Base-by-base conservation (phyloP, 2,888 invertebrate genomes). In the Leptarthrus brevirostris region DNA sequence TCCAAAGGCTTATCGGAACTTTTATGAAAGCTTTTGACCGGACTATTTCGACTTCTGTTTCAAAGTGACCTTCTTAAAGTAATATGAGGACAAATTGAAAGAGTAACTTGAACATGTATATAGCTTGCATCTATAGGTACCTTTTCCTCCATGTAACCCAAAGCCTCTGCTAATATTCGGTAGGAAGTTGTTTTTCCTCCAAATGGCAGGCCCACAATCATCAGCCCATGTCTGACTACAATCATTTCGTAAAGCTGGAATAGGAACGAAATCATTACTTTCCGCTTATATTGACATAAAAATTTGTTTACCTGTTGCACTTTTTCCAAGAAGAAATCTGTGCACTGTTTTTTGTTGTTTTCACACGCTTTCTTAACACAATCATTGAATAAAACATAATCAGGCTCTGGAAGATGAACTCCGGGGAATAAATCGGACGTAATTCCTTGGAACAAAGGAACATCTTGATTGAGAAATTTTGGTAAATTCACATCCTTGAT, bases 401-500 rank as follows among this genome's bases (percentile, higher is more conserved):
- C 96, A 0, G 96, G 90, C 76, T 88, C 87, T 0, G 94, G 93
- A 22, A 96, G 85, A 0, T 88, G 86, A 0, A 96, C 87, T 0
- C 95, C 95, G 3, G 97, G 97, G 84, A 98, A 98, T 80, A 97
- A 86, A 86, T 97, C 97, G 0, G 96, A 93, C 14, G 95, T 94
- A 72, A 97, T 97, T 66, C 96, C 97, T 88, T 88, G 93, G 90
- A 97, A 97, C 3, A 97, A 86, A 0, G 96, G 95, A 24, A 97
- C 89, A 81, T 94, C 94, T 78, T 93, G 95, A 66, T 92, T 92
- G 75, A 97, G 87, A 82, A 97, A 97, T 84, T 97, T 97, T 0
- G 98, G 96, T 73, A 97, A 84, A 85, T 97, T 97, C 18, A 97
- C 95, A 84, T 97, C 97, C 81, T 94, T 93, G 79, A 98, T 96